Base-by-base conservation (phyloP, 2,797 vertebrate genomes). In the Sardinella longiceps region DNA sequence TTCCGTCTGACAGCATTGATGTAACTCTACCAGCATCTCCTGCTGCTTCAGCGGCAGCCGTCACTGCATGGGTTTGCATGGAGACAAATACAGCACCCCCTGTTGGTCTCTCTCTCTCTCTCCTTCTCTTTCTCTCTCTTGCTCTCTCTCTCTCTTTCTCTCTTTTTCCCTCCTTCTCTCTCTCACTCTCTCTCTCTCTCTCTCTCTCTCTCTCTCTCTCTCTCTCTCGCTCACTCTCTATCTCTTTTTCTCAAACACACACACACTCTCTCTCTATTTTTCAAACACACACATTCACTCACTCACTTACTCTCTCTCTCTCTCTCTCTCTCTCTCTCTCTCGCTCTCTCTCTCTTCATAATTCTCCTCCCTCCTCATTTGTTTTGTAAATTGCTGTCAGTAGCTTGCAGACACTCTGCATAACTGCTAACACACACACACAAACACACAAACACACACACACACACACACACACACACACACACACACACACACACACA, bases 381-480 rank as follows among this genome's bases (percentile, higher is more conserved):
- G 11, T 66, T 63, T 33, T 85, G 58, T 63, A 66, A 66, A 83
- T 83, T 81, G 82, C 20, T 81, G 28, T 33, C 63, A 56, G 51
- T 45, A 48, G 70, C 63, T 51, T 37, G 37, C 37, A 48, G 30
- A 5, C 80, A 56, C 81, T 53, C 28, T 84, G 82, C 43, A 43
- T 43, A 43, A 14, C 80, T 66, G 48, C 58, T 85, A 63, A 50
- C 33, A 83, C 11, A 12, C 28, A 70, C 28, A 70, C 28, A 15
- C 63, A 70, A 28, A 37, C 2, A 11, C 63, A 70, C 63, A 70
- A 0, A 33, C 9, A 37, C 66, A 74, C 30, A 37, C 15, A 74
- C 66, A 39, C 14, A 5, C 66, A 37, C 30, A 74, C 14, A 37
- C 66, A 37, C 66, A 74, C 30, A 37, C 66, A 70, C 28, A 70